phyloP scores from a whole-genome alignment of 2,797 vertebrate species.

The Schizopygopsis pylzovi region DNA sequence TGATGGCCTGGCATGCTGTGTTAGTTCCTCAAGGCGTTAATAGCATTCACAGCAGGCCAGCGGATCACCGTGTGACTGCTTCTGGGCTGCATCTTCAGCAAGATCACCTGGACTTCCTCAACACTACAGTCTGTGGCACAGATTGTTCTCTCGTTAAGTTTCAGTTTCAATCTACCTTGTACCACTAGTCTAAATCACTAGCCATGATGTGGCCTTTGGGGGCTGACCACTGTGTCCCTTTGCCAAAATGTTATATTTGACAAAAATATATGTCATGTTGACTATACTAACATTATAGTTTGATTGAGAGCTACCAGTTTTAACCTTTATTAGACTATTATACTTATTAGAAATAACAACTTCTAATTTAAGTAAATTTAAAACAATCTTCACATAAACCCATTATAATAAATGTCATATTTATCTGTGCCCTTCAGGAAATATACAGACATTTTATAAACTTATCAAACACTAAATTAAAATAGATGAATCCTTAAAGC shows the following conservation, averaged over 20 bases:
- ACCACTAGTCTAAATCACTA: neutral
- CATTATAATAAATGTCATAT: no score
- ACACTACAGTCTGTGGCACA: conserved; percentile 66
- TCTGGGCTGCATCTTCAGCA: conserved; percentile 36
- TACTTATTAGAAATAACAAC: no score
- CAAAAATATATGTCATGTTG: neutral
- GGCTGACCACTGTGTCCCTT: conserved; percentile 53
- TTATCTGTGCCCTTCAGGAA: no score
- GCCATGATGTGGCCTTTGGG: neutral
- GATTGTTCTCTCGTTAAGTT: conserved; percentile 66
- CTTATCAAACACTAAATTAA: no score
- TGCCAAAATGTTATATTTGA: conserved; percentile 1
- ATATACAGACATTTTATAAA: no score
- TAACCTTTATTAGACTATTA: no score
- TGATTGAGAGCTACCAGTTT: no score
- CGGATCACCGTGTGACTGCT: conserved; percentile 22
- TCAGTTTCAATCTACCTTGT: neutral
- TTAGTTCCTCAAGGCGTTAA: conserved; percentile 31
- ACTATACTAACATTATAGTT: neutral
- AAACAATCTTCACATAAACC: no score
- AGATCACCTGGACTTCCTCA: conserved; percentile 51
- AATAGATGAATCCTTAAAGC: no score
- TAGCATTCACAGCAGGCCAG: conserved; percentile 6
- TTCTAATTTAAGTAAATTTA: no score
- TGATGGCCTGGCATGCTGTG: conserved; percentile 4